A percentile compares a stretch with the other conserved stretches of the same genome.
These are phyloP conservation scores for Labia minor DNA, from an alignment of 2,888 invertebrate species.

Conservation along the genomic window DNA sequence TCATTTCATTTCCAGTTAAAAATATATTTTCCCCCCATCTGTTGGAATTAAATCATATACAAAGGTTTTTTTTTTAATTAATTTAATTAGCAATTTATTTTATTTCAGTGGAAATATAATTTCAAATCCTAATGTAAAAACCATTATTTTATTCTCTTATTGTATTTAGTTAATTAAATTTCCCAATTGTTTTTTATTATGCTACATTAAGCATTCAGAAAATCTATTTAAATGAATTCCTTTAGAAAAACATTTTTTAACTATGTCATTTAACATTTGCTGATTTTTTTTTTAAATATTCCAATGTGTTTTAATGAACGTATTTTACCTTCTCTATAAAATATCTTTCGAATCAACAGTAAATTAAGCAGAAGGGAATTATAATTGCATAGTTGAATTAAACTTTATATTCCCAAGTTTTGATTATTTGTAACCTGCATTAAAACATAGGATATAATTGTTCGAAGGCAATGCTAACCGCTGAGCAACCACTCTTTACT, in stretches of 20 bases:
- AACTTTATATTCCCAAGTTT: constrained; percentile 1
- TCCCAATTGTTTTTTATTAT: background rate
- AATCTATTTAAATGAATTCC: background rate
- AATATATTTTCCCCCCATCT: too few relatives aligned
- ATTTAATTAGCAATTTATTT: constrained; percentile 2
- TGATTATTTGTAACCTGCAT: constrained; percentile 5
- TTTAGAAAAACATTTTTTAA: background rate
- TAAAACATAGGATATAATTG: constrained; percentile 13
- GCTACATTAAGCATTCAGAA: constrained; percentile 1
- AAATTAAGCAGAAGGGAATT: constrained; percentile 3
- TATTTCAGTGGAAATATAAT: background rate
- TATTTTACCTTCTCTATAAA: background rate
- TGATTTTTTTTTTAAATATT: background rate
- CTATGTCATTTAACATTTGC: background rate
- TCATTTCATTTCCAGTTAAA: too few relatives aligned
- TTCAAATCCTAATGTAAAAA: background rate
- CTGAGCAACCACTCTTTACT: constrained; percentile 1
- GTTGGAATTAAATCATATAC: background rate
- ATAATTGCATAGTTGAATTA: constrained; percentile 4
- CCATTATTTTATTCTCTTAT: constrained; percentile 7
- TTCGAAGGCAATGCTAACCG: background rate
- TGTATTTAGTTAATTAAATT: constrained; percentile 1
- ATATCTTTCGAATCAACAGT: constrained; percentile 6
- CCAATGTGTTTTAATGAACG: background rate
- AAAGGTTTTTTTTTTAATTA: background rate